Evolutionary conservation across 2,113 vertebrate genomes (phyloP), one percentile per base, ranked within the genome.

Genomic region (Prietella phreatophila): DNA sequence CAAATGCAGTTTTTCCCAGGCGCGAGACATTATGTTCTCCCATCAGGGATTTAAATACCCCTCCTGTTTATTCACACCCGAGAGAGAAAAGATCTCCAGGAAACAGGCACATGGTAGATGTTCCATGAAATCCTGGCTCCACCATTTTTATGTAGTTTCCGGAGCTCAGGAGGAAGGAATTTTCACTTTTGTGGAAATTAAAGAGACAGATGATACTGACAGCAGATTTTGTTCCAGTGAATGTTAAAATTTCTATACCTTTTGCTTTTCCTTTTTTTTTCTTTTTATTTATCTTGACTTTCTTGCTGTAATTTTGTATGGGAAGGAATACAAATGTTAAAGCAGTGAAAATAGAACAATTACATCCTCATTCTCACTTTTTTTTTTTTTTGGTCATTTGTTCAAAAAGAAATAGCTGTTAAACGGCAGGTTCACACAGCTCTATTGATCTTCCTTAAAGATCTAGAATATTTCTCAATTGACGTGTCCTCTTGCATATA

Each of bases 101-200:
- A 88, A 91, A 69, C 88, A 80, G 86, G 79, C 79, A 89, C 86
- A 89, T 91, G 86, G 75, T 91, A 86, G 88, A 91, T 91, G 90
- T 89, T 87, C 90, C 90, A 91, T 91, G 90, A 91, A 91, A 91
- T 89, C 79, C 78, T 15, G 56, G 67, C 56, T 85, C 79, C 84
- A 86, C 85, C 82, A 87, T 89, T 89, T 87, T 87, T 85, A 84
- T 85, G 85, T 61, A 75, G 87, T 71, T 85, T 81, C 79, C 76
- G 78, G 75, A 75, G 85, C 84, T 87, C 85, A 61, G 86, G 86
- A 88, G 61, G 79, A 80, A 90, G 78, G 85, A 86, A 84, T 85
- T 87, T 87, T 81, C 56, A 87, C 85, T 82, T 89, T 83, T 75
- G 39, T 79, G 81, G 89, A 78, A 87, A 85, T 73, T 58, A 81